Evolutionary conservation across 23 tunicate genomes (phyloP), one percentile per base, ranked within the genome.

Genomic region (Ciona savignyi): DNA sequence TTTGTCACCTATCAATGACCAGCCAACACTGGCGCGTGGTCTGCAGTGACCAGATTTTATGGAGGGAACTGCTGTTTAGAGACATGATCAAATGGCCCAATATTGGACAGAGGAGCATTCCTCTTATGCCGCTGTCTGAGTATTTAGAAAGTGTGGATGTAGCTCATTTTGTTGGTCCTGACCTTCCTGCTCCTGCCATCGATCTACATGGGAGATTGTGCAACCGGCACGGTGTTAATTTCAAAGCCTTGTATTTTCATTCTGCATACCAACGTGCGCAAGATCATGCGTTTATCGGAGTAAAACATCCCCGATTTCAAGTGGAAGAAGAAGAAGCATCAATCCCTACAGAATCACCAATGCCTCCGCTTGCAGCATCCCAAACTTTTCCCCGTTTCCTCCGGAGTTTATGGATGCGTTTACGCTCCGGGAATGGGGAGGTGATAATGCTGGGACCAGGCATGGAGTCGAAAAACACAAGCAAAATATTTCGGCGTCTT

Each of bases 361-460:
- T 25, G 20, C 21, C 64, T 3, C 25, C 65, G 27, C 9, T 27
- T 4, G 73, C 73, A 6, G 23, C 42, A 29, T 24, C 33, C 51
- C 82, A 77, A 42, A 60, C 80, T 3, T 79, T 91, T 34, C 86
- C 81, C 0, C 33, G 97, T 20, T 84, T 91, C 64, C 31, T 91
- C 27, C 75, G 84, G 9, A 85, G 70, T 35, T 29, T 91, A 23
- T 83, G 85, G 89, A 77, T 72, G 63, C 60, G 87, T 2, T 68
- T 79, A 65, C 75, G 83, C 3, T 63, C 88, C 4, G 83, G 79
- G 23, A 77, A 74, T 63, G 89, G 89, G 4, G 87, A 91, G 33
- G 84, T 91, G 22, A 84, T 91, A 2, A 91, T 91, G 83, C 60
- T 87, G 23, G 97, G 97, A 27, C 97, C 97, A 29, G 97, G 97